Evolutionary conservation across 1,140 invertebrate genomes (phyloP).

Genomic region (Cydia pomonella): DNA sequence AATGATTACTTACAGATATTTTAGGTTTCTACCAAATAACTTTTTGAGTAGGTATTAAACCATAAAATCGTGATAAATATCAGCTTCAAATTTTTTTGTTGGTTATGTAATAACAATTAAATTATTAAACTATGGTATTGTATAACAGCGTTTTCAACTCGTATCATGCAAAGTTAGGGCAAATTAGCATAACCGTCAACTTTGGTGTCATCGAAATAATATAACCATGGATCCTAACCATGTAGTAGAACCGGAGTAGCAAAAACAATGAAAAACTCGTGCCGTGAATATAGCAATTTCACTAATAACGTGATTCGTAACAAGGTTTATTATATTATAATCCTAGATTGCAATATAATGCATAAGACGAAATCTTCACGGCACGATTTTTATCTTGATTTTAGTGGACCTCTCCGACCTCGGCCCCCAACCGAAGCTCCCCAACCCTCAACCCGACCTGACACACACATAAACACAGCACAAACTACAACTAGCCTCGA

Average conservation of each 20-base stretch:
- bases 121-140: too few species aligned
- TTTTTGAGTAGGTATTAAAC: too few species aligned
- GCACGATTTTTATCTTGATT: background rate
- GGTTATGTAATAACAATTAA: too few species aligned
- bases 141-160: too few species aligned
- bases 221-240: conserved; percentile 5
- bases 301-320: background rate
- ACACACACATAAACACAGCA: conserved; percentile 27
- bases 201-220: background rate
- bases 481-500: conserved; percentile 26
- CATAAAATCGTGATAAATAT: too few species aligned
- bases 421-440: conserved; percentile 9
- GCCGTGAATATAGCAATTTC: background rate
- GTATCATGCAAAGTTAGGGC: too few species aligned
- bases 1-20: too few species aligned
- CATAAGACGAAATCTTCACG: background rate
- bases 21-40: too few species aligned
- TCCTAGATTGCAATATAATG: too few species aligned
- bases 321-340: too few species aligned
- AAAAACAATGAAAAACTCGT: background rate
- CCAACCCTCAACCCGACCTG: background rate
- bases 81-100: too few species aligned
- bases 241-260: background rate
- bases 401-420: background rate
- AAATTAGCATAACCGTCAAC: too few species aligned